Conservation (phyloP, 2,888 invertebrate genomes). For the Unio pictorum region DNA sequence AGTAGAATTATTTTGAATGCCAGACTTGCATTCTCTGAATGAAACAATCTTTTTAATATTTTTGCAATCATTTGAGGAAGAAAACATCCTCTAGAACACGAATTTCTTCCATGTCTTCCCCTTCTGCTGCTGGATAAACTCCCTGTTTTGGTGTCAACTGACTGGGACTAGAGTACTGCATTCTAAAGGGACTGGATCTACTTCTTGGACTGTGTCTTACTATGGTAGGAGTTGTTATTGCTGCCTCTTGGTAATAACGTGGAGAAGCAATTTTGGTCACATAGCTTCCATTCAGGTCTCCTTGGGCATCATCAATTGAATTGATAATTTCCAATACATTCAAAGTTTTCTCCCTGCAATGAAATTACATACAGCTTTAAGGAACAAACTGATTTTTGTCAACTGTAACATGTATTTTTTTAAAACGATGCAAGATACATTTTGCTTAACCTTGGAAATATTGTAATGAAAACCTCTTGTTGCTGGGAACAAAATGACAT, state of each 20-base stretch:
- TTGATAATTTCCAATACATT: conserved; percentile 53
- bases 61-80: conserved; percentile 21
- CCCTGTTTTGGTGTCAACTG: conserved; percentile 15
- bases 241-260: no score
- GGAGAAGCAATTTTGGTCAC: no score
- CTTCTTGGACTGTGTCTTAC: conserved; percentile 2
- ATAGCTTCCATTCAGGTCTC: no score
- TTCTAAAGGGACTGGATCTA: conserved; percentile 2
- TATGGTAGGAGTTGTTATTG: conserved; percentile 9
- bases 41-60: no score
- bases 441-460: neutral
- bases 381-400: neutral
- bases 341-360: conserved; percentile 49
- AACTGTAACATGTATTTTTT: neutral
- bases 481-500: neutral
- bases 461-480: neutral
- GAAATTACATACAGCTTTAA: neutral
- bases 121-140: conserved; percentile 21
- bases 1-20: no score
- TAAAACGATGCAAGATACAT: neutral
- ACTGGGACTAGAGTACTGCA: conserved; percentile 6
- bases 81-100: conserved; percentile 52
- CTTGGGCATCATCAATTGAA: conserved; percentile 35
- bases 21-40: no score
- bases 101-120: conserved; percentile 44